Evolutionary conservation across 2,797 vertebrate genomes (phyloP), one percentile per base, ranked within the genome.

Genomic region (Hydrocynus forskahlii): DNA sequence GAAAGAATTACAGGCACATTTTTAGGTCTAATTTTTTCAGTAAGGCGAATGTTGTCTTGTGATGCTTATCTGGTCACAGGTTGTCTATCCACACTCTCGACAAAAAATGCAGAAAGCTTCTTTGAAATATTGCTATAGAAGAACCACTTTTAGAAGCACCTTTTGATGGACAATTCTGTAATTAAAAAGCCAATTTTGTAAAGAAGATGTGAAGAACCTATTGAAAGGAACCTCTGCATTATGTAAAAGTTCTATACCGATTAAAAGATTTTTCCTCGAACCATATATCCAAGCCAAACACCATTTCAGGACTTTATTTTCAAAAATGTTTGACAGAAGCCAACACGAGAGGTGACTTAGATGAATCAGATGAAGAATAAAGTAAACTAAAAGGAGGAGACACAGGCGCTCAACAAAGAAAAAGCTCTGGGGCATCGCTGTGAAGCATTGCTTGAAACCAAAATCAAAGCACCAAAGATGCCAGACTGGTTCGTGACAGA

Each of bases 401-500:
- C 23, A 25, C 2, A 17, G 21, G 13, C 12, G 13, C 6, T 72
- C 5, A 1, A 70, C 7, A 48, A 19, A 14, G 7, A 50, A 23
- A 17, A 71, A 9, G 48, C 77, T 57, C 14, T 29, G 55, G 55
- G 43, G 16, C 72, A 67, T 60, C 38, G 10, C 29, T 62, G 16
- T 68, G 16, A 66, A 52, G 40, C 63, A 45, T 60, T 50, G 54
- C 52, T 60, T 67, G 7, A 52, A 45, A 52, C 29, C 63, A 38
- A 40, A 38, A 40, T 35, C 17, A 19, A 21, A 50, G 21, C 52
- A 55, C 50, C n/a, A 81, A 80, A 63, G 45, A 19, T 59, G 59
- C 12, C 45, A 19, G 64, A 63, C 29, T 40, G 35, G 43, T 63
- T 67, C 35, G 72, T 60, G 68, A 74, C 82, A 55, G 38, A 54